Conservation (phyloP, 2,797 vertebrate genomes). For the Poeciliopsis gracilis region DNA sequence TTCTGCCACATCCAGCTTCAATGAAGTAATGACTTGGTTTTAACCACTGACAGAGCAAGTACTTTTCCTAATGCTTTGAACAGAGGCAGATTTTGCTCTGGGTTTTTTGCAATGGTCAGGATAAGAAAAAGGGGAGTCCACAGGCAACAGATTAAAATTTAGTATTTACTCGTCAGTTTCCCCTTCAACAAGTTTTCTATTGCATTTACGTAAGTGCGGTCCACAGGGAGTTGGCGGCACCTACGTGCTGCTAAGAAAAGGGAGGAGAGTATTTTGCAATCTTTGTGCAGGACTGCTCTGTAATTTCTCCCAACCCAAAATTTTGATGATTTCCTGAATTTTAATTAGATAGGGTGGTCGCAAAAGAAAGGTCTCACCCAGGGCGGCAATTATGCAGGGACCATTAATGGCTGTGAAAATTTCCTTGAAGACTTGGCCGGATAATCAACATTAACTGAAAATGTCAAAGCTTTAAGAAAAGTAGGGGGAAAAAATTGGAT, state of each 20-base stretch:
- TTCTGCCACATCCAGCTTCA: not conserved
- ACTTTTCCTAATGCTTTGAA: not conserved
- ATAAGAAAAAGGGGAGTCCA: not conserved
- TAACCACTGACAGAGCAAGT: not conserved
- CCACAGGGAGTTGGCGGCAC: not conserved
- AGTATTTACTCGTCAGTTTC: not conserved
- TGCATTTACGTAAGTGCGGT: not conserved
- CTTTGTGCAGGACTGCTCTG: not conserved
- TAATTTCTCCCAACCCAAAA: not conserved
- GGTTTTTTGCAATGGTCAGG: not conserved
- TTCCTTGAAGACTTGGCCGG: not conserved
- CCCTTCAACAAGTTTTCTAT: not conserved
- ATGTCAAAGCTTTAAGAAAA: not conserved
- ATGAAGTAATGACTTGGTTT: slow-evolving; percentile 1
- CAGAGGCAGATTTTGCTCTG: not conserved
- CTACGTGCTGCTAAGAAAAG: not conserved
- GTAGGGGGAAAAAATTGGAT: not conserved
- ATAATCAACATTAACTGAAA: slow-evolving; percentile 6
- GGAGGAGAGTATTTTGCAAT: not conserved
- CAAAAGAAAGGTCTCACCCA: not conserved
- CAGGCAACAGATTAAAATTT: not conserved
- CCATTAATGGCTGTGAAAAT: not conserved
- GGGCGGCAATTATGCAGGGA: not conserved
- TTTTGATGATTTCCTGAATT: not conserved
- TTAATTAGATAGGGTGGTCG: not conserved